phyloP scores from a whole-genome alignment of 2,797 vertebrate species.

The Austrolebias charrua region DNA sequence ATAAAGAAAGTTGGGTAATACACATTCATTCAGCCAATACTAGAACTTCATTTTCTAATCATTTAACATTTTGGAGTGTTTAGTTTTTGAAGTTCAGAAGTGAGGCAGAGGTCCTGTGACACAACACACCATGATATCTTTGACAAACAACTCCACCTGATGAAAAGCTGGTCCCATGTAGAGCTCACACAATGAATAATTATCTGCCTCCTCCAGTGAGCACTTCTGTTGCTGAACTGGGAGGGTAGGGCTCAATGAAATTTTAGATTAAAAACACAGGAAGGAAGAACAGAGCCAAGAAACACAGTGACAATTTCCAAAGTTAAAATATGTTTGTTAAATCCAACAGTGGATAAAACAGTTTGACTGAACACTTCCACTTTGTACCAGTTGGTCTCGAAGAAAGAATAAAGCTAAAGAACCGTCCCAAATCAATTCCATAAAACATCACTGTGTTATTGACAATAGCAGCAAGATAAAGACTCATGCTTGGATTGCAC shows the following conservation, averaged over 20 bases:
- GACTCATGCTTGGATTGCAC: too few species aligned
- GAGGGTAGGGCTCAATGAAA: neutral
- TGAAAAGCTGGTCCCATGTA: slow-evolving; percentile 3
- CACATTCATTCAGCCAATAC: too few species aligned
- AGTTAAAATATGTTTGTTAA: neutral
- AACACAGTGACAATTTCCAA: neutral
- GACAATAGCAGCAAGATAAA: too few species aligned
- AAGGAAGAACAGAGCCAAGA: neutral
- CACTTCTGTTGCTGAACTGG: slow-evolving; percentile 18
- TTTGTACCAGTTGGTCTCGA: too few species aligned
- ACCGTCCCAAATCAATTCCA: too few species aligned
- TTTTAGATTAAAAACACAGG: neutral
- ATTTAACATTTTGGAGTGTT: neutral
- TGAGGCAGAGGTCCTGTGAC: neutral
- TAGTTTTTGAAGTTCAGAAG: neutral
- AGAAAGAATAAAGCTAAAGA: too few species aligned
- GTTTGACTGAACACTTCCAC: neutral
- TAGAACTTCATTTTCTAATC: too few species aligned
- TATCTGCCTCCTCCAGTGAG: slow-evolving; percentile 8
- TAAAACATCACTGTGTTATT: too few species aligned
- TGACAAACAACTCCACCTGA: slow-evolving; percentile 21
- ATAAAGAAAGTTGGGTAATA: too few species aligned
- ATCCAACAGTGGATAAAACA: neutral
- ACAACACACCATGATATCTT: neutral
- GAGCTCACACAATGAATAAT: slow-evolving; percentile 19